phyloP scores from a whole-genome alignment of 2,888 invertebrate genomes.

The Gasteruption jaculator region DNA sequence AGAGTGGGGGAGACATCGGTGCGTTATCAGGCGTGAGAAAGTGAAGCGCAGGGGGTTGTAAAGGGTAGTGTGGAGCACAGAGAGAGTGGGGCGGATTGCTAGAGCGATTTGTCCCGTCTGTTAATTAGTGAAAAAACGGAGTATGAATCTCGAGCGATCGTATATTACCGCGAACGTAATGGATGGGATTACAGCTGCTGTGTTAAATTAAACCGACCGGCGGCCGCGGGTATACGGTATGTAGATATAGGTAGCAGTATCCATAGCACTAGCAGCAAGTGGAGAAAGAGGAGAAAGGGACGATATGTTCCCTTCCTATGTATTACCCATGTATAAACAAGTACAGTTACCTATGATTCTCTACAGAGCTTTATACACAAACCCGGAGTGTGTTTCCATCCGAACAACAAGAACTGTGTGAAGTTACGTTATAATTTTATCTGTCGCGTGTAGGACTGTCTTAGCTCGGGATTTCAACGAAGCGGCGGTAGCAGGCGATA shows the following conservation, averaged over 20 bases:
- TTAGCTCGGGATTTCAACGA: too few relatives aligned
- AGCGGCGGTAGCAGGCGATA: too few relatives aligned
- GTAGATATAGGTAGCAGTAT: conserved; percentile 38
- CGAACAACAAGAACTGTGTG: too few relatives aligned
- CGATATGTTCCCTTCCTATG: conserved; percentile 31
- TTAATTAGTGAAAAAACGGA: conserved; percentile 54
- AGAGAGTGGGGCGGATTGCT: conserved; percentile 34
- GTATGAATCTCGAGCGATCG: conserved; percentile 54
- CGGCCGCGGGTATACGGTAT: conserved; percentile 39
- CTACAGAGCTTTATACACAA: too few relatives aligned
- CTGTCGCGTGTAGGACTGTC: too few relatives aligned
- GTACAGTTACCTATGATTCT: conserved; percentile 34
- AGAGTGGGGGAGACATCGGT: too few relatives aligned
- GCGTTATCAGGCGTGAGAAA: conserved; percentile 19
- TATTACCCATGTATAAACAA: conserved; percentile 36
- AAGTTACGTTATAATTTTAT: too few relatives aligned
- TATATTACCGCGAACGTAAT: conserved; percentile 51
- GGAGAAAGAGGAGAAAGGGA: too few relatives aligned
- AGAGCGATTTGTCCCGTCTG: conserved; percentile 53
- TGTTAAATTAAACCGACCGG: conserved; percentile 52
- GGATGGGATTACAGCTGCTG: conserved; percentile 53
- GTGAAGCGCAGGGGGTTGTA: conserved; percentile 24
- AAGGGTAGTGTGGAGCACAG: conserved; percentile 26
- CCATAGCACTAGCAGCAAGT: too few relatives aligned
- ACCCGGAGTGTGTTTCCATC: too few relatives aligned